phyloP scores from a whole-genome alignment of 2,888 invertebrate species.

The Luperina testacea region DNA sequence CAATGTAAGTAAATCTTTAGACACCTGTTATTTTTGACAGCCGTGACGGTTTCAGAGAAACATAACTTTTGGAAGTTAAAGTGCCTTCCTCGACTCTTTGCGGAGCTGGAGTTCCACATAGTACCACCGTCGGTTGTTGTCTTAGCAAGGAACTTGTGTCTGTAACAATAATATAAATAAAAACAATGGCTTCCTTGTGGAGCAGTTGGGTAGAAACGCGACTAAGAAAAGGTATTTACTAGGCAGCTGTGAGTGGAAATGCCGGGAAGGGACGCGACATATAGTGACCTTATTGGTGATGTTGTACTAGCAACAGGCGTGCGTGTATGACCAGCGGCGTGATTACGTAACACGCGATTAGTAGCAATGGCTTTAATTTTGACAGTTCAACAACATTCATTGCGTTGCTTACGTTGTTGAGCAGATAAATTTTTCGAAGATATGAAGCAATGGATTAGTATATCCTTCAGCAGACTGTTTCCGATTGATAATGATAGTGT shows the following conservation, averaged over 20 bases:
- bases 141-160: conserved; percentile 32
- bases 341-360: too few relatives aligned
- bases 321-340: neutral
- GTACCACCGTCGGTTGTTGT: conserved; percentile 55
- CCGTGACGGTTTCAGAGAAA: neutral
- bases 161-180: neutral
- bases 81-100: conserved; percentile 25
- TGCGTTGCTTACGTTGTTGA: neutral
- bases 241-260: neutral
- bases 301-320: neutral
- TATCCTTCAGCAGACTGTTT: neutral
- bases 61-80: conserved; percentile 28
- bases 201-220: too few relatives aligned
- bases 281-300: neutral
- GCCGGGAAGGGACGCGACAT: neutral
- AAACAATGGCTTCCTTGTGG: neutral
- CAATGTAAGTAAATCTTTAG: neutral
- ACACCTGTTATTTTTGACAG: conserved; percentile 20
- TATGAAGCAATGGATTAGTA: neutral
- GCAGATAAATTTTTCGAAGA: neutral
- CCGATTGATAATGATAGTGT: neutral
- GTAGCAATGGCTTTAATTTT: neutral
- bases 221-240: too few relatives aligned
- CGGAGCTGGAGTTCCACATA: conserved; percentile 25
- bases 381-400: neutral